Conservation (phyloP, 2,888 invertebrate genomes). For the Hedya salicella region DNA sequence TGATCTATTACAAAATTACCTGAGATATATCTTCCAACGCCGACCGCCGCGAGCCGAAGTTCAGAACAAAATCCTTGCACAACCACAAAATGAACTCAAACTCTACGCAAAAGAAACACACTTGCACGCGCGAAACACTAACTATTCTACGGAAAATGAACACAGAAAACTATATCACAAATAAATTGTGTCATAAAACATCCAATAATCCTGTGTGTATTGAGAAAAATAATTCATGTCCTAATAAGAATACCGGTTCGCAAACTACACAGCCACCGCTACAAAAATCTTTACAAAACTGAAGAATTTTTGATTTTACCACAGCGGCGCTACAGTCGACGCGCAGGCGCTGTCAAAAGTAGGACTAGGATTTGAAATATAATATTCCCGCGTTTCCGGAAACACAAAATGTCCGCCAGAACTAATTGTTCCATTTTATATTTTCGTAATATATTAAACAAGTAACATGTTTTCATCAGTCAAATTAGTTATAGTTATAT, state of each 20-base stretch:
- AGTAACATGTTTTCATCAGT: background rate
- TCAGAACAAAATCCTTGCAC: slow-evolving; percentile 74
- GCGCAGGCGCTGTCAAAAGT: slow-evolving; percentile 71
- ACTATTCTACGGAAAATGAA: slow-evolving; percentile 57
- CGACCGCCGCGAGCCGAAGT: slow-evolving; percentile 47
- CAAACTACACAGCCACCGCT: slow-evolving; percentile 66
- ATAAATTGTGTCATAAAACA: slow-evolving; percentile 71
- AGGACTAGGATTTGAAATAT: slow-evolving; percentile 5
- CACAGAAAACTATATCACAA: slow-evolving; percentile 62
- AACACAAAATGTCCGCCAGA: background rate
- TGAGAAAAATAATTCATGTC: slow-evolving; percentile 73
- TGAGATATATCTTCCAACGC: slow-evolving; percentile 55
- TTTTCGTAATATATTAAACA: background rate
- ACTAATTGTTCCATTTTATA: background rate
- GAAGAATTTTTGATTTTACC: slow-evolving; percentile 44
- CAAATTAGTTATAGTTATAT: background rate
- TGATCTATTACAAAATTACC: slow-evolving; percentile 52
- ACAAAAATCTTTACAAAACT: slow-evolving; percentile 78
- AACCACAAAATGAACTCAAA: slow-evolving; percentile 70
- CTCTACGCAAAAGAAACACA: slow-evolving; percentile 71
- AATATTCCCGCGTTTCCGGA: background rate
- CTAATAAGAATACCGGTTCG: slow-evolving; percentile 61
- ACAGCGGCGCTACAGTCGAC: slow-evolving; percentile 41
- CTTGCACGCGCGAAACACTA: slow-evolving; percentile 66
- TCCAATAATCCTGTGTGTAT: slow-evolving; percentile 65